Evolutionary conservation across 2,797 vertebrate species (phyloP), one percentile per base, ranked within the genome.

Genomic region (Chelmon rostratus): DNA sequence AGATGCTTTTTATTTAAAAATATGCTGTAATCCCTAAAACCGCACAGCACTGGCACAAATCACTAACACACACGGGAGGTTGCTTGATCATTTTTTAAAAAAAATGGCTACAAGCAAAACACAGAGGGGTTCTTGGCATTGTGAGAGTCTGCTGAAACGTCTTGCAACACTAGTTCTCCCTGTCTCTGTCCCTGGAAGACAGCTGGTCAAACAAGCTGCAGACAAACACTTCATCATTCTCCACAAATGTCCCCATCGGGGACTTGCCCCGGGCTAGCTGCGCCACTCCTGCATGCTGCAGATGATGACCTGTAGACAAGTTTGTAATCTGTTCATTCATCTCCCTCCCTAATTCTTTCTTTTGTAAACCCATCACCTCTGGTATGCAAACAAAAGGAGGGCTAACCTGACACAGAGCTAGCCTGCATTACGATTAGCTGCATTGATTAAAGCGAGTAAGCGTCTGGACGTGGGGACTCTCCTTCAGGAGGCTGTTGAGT

Each of bases 181-280:
- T 84, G 52, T 77, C 68, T 47, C 33, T 79, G 72, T 83, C 61
- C 69, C 40, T 62, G 66, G 56, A 70, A 73, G 53, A 81, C 81
- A 91, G 89, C 93, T 88, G 84, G 90, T 90, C 79, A 85, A 90
- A 93, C 89, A 88, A 83, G 89, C 74, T 76, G 54, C 2, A 73
- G 6, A 76, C 77, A 82, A 84, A 87, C 80, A 79, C 44, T n/a
- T 78, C 61, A 63, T 69, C 70, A 81, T 79, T 83, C 85, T 67
- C 85, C 18, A 76, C 72, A 50, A 70, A 78, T 40, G 62, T 54
- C 46, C 57, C 52, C 40, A 82, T 88, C 63, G 68, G 50, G 65
- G 53, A 53, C 70, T 49, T 47, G 59, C 61, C 67, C 44, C 23
- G 3, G 73, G 57, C 59, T 53, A 19, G 42, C 46, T 50, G 53